Conservation (phyloP, 2,113 vertebrate genomes). For the Coturnix japonica region DNA sequence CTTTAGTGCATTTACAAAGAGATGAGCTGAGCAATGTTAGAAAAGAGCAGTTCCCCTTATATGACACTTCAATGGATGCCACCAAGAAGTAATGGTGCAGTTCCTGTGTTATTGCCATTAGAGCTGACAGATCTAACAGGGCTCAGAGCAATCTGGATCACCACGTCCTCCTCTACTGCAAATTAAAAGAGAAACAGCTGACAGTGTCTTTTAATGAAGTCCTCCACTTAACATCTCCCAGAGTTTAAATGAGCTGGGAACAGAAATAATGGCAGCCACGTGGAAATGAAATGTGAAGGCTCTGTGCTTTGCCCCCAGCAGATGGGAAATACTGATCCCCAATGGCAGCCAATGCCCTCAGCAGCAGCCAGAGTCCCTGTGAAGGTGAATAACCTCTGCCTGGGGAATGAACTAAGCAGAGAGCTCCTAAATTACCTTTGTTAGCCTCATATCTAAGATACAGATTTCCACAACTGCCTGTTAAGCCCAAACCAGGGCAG, state of each 20-base stretch:
- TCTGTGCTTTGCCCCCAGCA: background rate
- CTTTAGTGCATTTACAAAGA: conserved; percentile 35
- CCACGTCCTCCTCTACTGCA: background rate
- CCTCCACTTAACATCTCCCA: background rate
- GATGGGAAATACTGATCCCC: background rate
- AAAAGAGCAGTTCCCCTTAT: background rate
- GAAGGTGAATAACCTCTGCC: background rate
- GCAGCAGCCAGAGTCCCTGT: fast-evolving
- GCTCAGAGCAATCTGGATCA: background rate
- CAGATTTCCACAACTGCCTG: background rate
- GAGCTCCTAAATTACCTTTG: background rate
- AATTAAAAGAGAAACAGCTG: background rate
- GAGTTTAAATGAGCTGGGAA: background rate
- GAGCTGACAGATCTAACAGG: background rate
- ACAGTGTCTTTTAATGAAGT: background rate
- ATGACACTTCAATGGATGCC: background rate
- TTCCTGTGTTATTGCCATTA: background rate
- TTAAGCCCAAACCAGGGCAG: background rate
- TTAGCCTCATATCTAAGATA: background rate
- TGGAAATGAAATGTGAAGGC: background rate
- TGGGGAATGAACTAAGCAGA: background rate
- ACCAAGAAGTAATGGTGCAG: background rate
- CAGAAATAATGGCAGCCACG: background rate
- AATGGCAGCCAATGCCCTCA: background rate
- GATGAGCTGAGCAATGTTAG: background rate